Base-by-base conservation (phyloP, 2,888 invertebrate species). In the Dexiosoma caninum region DNA sequence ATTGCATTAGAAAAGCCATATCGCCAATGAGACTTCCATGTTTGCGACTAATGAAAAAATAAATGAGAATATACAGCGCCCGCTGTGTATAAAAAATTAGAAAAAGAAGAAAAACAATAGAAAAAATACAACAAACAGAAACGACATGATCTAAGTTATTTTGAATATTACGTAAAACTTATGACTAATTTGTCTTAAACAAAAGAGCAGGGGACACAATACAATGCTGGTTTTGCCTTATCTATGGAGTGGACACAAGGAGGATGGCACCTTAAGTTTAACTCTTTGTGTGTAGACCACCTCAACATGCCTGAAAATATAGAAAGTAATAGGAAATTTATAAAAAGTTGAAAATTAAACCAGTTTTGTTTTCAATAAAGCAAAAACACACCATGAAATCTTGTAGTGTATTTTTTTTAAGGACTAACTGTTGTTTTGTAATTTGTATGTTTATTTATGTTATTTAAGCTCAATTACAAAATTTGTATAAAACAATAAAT, bases 41-140 rank as follows among this genome's bases (percentile, higher is more conserved):
- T 66, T 46, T 60, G 32, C 27, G 5, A 23, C 4, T 23, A 16
- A 62, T 2, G 19, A 9, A 44, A n/a, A n/a, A 75, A 83, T 84
- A 83, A 84, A 85, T 84, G 86, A 84, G 84, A 84, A 85, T 85
- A 83, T 83, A 80, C 84, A 86, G 83, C 83, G 82, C 85, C 86
- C 86, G 83, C 83, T 82, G 87, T 85, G 85, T 83, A 82, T 83
- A 74, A 12, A 51, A 69, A 64, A 76, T 51, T 42, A 46, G n/a
- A n/a, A 67, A 77, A 55, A 46, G 42, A 2, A 35, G 44, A 35
- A 75, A 51, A 16, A 46, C 1, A 23, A 55, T 37, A 23, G 23
- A 53, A 9, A 32, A 21, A 27, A 4, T 16, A 16, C 10, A 14
- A 7, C 10, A 6, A 66, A 32, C 5, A 9, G 14, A 42, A 64